Conservation (phyloP, 2,113 vertebrate genomes). For the Terrapene triunguis region DNA sequence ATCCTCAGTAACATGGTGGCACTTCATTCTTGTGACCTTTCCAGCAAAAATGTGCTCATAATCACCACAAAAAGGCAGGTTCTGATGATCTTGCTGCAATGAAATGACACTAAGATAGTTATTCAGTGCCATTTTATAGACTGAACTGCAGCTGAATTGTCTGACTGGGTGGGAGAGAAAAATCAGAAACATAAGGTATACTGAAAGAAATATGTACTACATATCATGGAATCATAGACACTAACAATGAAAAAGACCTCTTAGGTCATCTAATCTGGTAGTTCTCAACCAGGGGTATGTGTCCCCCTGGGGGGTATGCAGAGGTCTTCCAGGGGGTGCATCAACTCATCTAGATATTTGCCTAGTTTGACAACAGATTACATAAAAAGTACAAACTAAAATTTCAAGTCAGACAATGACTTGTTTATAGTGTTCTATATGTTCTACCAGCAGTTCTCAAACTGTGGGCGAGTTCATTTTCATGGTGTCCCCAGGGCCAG, state of each 20-base stretch:
- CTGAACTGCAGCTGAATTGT: constrained; percentile 6
- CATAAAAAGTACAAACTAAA: too few species aligned
- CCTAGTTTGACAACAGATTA: too few species aligned
- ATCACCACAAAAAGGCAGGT: background rate
- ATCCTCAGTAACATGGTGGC: constrained; percentile 12
- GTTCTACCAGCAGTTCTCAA: too few species aligned
- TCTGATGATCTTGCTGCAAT: background rate
- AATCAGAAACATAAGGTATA: background rate
- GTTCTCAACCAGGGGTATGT: too few species aligned
- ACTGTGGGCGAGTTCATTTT: too few species aligned
- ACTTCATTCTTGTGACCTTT: constrained; percentile 38
- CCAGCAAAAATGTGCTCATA: constrained; percentile 28
- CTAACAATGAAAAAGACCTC: background rate
- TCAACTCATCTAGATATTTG: too few species aligned
- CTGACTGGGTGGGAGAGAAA: constrained; percentile 20
- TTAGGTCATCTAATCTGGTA: background rate
- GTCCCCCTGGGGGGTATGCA: too few species aligned
- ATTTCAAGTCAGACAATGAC: too few species aligned
- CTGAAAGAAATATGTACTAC: background rate
- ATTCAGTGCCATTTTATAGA: constrained; percentile 14
- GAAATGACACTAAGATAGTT: constrained; percentile 48
- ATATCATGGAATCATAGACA: background rate
- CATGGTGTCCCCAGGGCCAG: too few species aligned
- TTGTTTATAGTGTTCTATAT: too few species aligned
- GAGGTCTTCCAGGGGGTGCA: too few species aligned